phyloP scores from a whole-genome alignment of 2,888 invertebrate genomes.

The Eristalis pertinax region DNA sequence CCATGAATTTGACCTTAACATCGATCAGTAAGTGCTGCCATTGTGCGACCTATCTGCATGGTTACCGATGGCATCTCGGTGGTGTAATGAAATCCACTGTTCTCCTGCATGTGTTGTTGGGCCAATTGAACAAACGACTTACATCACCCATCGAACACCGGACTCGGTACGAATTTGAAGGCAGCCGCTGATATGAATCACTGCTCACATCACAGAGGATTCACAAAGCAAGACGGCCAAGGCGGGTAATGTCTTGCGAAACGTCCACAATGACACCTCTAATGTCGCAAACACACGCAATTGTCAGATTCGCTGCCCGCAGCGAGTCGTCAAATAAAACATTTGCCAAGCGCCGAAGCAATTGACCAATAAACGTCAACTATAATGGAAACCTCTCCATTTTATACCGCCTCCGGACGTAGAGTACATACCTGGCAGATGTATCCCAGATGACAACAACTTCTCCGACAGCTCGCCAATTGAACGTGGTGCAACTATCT shows the following conservation, averaged over 20 bases:
- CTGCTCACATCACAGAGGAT: background rate
- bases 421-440: slow-evolving; percentile 84
- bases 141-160: too few species aligned
- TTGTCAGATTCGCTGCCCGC: background rate
- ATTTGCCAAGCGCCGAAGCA: background rate
- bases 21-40: too few species aligned
- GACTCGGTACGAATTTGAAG: too few species aligned
- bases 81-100: too few species aligned
- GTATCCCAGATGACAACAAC: slow-evolving; percentile 86
- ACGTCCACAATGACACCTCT: background rate
- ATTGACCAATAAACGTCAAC: slow-evolving; percentile 38
- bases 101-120: too few species aligned
- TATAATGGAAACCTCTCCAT: slow-evolving; percentile 13
- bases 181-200: too few species aligned
- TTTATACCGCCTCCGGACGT: slow-evolving; percentile 75
- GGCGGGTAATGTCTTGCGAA: background rate
- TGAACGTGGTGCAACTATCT: slow-evolving; percentile 83
- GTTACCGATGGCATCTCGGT: too few species aligned
- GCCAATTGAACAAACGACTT: too few species aligned
- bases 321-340: background rate
- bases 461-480: slow-evolving; percentile 86
- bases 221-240: background rate
- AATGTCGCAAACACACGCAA: background rate
- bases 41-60: too few species aligned
- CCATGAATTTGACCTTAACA: too few species aligned